Conservation (phyloP, 30 jellyfish, hydroid and myxozoan genomes). For the Aurelia sp. region DNA sequence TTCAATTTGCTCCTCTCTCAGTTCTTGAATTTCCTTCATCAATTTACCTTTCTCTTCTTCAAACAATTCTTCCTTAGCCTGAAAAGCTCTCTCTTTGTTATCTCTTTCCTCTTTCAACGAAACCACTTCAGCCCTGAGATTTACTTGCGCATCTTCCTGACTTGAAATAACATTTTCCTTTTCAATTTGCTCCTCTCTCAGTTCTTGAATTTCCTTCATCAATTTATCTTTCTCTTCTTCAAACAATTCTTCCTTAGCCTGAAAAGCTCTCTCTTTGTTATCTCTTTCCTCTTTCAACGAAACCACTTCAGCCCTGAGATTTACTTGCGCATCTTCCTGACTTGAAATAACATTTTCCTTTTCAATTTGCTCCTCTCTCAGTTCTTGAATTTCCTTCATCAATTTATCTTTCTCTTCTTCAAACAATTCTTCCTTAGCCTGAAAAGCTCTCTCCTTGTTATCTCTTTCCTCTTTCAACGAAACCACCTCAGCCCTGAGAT, state of each 20-base stretch:
- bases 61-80: neutral
- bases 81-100: neutral
- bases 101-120: neutral
- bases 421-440: neutral
- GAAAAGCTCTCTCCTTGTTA: neutral
- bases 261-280: neutral
- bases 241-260: neutral
- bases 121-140: too few species aligned
- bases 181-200: neutral
- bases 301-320: too few species aligned
- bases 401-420: conserved; percentile 9
- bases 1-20: neutral
- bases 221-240: conserved; percentile 3
- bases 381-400: neutral
- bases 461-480: neutral
- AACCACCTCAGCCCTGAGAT: too few species aligned
- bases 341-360: too few species aligned
- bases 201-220: neutral
- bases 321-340: too few species aligned
- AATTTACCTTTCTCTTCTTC: conserved; percentile 1
- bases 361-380: neutral
- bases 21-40: neutral
- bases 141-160: too few species aligned
- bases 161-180: too few species aligned
- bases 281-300: neutral